Percentiles rank a stretch among this genome's conserved stretches.
Conservation (phyloP, 2,113 vertebrate species). For the Equus przewalskii region DNA sequence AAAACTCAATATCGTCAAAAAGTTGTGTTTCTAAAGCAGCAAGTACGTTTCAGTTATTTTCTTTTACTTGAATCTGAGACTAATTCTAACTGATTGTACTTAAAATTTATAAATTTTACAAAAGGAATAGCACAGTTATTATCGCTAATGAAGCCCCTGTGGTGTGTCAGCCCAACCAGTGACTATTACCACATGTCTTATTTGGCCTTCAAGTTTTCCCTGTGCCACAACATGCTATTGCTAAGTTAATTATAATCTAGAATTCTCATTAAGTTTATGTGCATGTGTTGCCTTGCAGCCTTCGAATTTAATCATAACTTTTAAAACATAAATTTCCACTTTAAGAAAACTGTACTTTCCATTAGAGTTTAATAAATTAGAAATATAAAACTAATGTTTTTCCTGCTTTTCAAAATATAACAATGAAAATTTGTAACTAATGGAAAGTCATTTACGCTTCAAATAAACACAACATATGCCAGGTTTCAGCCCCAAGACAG, state of each 20-base stretch:
- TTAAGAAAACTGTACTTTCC: conserved; percentile 53
- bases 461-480: conserved; percentile 36
- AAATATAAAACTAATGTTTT: conserved; percentile 57
- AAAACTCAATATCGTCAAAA: conserved; percentile 6
- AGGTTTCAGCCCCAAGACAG: conserved; percentile 55
- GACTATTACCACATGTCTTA: conserved; percentile 46
- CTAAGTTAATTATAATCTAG: conserved; percentile 65
- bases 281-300: not conserved
- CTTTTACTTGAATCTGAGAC: conserved; percentile 46
- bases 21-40: conserved; percentile 39
- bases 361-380: conserved; percentile 61
- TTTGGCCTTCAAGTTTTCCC: conserved; percentile 53
- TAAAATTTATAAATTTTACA: conserved; percentile 71
- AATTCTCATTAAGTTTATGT: conserved; percentile 48
- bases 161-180: conserved; percentile 22
- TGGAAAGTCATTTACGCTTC: conserved; percentile 45
- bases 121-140: conserved; percentile 51
- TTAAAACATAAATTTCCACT: conserved; percentile 68
- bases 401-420: conserved; percentile 51
- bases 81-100: conserved; percentile 60
- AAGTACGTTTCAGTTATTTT: conserved; percentile 53
- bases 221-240: conserved; percentile 52
- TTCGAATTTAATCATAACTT: conserved; percentile 71
- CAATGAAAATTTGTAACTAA: conserved; percentile 61
- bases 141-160: conserved; percentile 55